Evolutionary conservation across 2,888 invertebrate species (phyloP).

Genomic region (Synergus itoensis): DNA sequence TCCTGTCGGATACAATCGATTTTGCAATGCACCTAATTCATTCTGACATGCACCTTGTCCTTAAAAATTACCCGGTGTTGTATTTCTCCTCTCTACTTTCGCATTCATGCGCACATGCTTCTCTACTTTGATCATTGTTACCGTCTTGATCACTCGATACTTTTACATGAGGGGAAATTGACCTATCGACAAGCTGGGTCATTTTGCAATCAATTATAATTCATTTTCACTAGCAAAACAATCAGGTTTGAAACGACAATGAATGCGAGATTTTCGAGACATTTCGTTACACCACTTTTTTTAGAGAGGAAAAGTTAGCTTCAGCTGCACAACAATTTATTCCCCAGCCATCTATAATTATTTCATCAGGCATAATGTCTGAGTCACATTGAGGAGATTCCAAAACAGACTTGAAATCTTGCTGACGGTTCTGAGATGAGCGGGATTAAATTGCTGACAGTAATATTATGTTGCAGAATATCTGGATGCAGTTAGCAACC

Average conservation of each 20-base stretch:
- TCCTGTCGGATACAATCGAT: conserved; percentile 44
- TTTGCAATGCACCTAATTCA: conserved; percentile 50
- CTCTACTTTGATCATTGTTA: conserved; percentile 7
- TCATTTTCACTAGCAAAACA: background rate
- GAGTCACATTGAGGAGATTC: background rate
- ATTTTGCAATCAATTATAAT: background rate
- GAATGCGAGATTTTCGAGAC: no score
- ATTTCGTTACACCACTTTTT: no score
- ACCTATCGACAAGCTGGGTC: background rate
- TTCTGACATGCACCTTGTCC: conserved; percentile 43
- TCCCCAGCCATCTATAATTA: background rate
- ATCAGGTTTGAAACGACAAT: no score
- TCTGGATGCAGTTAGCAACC: conserved; percentile 45
- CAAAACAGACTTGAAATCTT: background rate
- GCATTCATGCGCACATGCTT: background rate
- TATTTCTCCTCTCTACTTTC: background rate
- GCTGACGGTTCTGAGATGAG: conserved; percentile 32
- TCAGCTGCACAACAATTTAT: background rate
- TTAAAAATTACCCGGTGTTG: conserved; percentile 36
- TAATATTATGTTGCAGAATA: conserved; percentile 50
- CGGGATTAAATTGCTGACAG: conserved; percentile 48
- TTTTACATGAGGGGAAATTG: background rate
- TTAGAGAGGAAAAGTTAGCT: background rate
- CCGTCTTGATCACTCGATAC: background rate
- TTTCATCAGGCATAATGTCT: background rate